A percentile compares a stretch with the other conserved stretches of the same genome.
These are phyloP conservation scores for Frieseomelitta varia DNA, from an alignment of 1,140 invertebrate species.

Conservation along the genomic window DNA sequence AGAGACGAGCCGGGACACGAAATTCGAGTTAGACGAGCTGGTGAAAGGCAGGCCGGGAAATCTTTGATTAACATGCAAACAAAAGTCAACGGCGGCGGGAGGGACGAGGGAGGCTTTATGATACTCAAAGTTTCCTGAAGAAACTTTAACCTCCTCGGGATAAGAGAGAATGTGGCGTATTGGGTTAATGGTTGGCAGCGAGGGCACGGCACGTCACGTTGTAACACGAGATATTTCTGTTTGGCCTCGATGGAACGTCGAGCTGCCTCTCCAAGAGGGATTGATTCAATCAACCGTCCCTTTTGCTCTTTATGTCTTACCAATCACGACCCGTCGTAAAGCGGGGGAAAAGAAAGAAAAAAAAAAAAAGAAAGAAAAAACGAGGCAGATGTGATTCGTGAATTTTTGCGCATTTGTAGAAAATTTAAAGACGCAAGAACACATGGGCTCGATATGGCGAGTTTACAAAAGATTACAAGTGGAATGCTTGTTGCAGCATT, in stretches of 20 bases:
- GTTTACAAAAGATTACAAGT: too few species aligned
- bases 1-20: not conserved
- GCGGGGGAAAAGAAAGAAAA: too few species aligned
- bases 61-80: conserved; percentile 47
- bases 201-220: not conserved
- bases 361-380: not conserved
- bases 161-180: not conserved
- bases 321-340: not conserved
- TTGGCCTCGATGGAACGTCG: not conserved
- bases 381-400: too few species aligned
- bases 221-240: conserved; percentile 21
- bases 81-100: conserved; percentile 4
- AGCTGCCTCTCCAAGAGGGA: not conserved
- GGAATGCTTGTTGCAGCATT: too few species aligned
- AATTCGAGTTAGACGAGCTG: conserved; percentile 11
- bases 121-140: conserved; percentile 31
- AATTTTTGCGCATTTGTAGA: too few species aligned
- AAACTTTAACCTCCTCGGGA: conserved; percentile 18
- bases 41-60: conserved; percentile 28
- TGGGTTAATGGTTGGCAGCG: conserved; percentile 20
- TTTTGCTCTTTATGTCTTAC: not conserved
- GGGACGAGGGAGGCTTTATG: conserved; percentile 12
- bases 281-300: conserved; percentile 4
- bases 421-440: too few species aligned
- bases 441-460: too few species aligned